These are phyloP conservation scores for Cerastis leucographa DNA, from an alignment of 2,888 invertebrate genomes.

Conservation along the genomic window DNA sequence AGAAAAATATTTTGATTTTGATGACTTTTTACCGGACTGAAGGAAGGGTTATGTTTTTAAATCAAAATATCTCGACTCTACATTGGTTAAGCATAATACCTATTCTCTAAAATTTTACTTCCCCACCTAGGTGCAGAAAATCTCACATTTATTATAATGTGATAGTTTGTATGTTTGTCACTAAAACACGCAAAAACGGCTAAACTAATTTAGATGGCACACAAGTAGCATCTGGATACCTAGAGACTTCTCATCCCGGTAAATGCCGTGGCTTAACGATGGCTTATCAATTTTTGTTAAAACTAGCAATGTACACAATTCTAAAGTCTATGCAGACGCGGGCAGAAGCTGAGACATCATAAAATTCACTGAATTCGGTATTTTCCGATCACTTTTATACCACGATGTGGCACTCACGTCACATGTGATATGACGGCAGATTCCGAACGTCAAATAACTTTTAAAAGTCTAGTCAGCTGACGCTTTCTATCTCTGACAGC, in stretches of 20 bases:
- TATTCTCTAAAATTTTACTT: not conserved
- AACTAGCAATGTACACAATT: not conserved
- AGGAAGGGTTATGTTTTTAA: not conserved
- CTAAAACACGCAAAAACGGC: not conserved
- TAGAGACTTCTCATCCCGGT: not conserved
- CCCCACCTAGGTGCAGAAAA: not conserved
- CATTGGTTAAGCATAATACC: not conserved
- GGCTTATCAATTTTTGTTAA: not conserved
- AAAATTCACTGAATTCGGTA: not conserved
- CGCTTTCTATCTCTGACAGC: not conserved
- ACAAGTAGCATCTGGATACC: not conserved
- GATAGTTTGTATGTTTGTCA: not conserved
- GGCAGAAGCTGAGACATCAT: not conserved
- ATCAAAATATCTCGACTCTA: not conserved
- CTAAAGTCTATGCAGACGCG: not conserved
- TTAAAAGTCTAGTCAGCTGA: slow-evolving; percentile 15
- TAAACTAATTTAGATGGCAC: not conserved
- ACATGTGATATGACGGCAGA: slow-evolving; percentile 1
- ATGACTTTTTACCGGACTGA: no score
- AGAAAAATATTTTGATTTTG: no score
- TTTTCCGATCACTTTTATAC: not conserved
- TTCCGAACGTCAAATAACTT: slow-evolving; percentile 42
- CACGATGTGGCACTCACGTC: not conserved
- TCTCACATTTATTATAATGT: not conserved
- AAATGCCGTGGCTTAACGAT: not conserved